Base-by-base conservation (phyloP, 2,797 vertebrate genomes). In the Ptychadena robeensis region DNA sequence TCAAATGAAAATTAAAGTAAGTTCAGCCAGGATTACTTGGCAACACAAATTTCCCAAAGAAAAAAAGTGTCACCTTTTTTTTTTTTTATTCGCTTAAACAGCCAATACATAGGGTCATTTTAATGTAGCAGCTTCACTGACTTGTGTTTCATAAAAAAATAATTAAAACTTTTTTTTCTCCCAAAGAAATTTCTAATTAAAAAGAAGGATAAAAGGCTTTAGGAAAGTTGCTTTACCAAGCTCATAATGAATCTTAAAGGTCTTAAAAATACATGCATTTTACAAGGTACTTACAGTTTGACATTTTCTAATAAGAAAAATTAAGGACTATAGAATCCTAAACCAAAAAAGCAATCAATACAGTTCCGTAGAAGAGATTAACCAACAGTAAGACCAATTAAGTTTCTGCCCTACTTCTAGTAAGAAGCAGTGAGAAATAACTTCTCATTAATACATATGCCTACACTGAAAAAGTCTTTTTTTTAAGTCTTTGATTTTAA, bases 221-320 rank as follows among this genome's bases (percentile, higher is more conserved):
- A 48, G 31, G 75, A 68, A 83, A 83, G 82, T 83, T 79, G 75
- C 75, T 83, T 73, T 79, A 72, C 82, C 61, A 48, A 83, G 75
- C 69, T 83, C 76, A 83, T 79, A 83, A 83, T 73, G 82, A 83
- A 83, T 83, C 75, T 73, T 83, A 83, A 83, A 83, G 82, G 82
- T 83, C 75, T 83, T 83, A 83, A 78, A 83, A 78, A 83, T 83
- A 83, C 82, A 83, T 79, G 82, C 75, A 83, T 79, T 83, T 83
- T 83, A 83, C 75, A 83, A 83, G 82, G 82, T 83, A 83, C 82
- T 83, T 83, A 83, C 82, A 79, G 68, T 83, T 73, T 79, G 82
- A 83, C 82, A 83, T 75, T 83, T 79, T 83, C 75, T 83, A 83
- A 83, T 83, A 83, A 79, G 82, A 83, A 83, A 83, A 79, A 83